phyloP scores from a whole-genome alignment of 1,140 invertebrate species.

The Latrodectus geometricus region DNA sequence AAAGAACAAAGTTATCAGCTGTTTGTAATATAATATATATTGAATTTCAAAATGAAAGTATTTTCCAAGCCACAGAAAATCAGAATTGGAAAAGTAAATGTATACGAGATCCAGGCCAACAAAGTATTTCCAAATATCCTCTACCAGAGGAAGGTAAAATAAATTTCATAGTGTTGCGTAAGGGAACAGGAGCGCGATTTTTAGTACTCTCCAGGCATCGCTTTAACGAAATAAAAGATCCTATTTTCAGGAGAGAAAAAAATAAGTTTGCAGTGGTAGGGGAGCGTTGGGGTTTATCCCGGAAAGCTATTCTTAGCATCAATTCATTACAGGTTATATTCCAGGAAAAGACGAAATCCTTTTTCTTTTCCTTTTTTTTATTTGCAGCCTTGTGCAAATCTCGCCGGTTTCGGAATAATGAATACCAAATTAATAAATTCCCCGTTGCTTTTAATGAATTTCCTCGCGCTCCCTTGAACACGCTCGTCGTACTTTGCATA shows the following conservation, averaged over 20 bases:
- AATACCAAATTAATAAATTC: constrained; percentile 55
- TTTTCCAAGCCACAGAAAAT: too few species aligned
- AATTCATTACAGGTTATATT: neutral
- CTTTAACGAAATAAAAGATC: neutral
- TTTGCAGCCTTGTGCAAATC: neutral
- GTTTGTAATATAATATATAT: too few species aligned
- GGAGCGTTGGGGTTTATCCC: neutral
- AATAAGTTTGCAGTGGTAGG: too few species aligned
- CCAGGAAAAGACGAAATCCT: neutral
- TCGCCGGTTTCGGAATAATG: constrained; percentile 7
- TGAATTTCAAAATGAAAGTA: too few species aligned
- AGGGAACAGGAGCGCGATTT: neutral
- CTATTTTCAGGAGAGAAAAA: neutral
- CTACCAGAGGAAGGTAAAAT: neutral
- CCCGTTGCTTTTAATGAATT: constrained; percentile 23
- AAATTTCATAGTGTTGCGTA: neutral
- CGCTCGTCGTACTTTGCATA: neutral
- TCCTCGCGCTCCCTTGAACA: neutral
- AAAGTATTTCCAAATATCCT: neutral
- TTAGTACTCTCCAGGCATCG: neutral
- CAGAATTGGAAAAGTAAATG: neutral
- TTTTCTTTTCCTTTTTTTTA: neutral
- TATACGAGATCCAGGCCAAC: neutral
- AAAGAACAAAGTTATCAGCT: too few species aligned
- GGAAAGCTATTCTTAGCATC: neutral